Evolutionary conservation across 2,888 invertebrate genomes (phyloP), one percentile per base, ranked within the genome.

Genomic region (Amorpha juglandis): DNA sequence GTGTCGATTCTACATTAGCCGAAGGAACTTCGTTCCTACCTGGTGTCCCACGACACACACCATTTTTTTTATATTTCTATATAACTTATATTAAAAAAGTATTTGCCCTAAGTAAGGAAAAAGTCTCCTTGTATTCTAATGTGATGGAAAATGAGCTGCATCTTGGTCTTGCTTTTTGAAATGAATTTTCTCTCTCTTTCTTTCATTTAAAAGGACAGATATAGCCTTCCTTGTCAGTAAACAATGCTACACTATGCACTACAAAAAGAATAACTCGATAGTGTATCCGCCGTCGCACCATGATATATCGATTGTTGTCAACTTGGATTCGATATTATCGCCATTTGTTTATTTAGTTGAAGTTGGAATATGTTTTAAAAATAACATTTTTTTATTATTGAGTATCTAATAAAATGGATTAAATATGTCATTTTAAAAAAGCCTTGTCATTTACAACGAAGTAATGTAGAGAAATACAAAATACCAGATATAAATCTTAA

Each of bases 241-340:
- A 93, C 92, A 93, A 93, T 92, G 90, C 87, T 78, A 86, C 87
- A 89, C 88, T 89, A 85, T 86, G 86, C 86, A 86, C 83, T 83
- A 84, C 82, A 89, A 91, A 91, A 91, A 88, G 86, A 88, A 83
- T 76, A 87, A 83, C 80, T 75, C 68, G 65, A 77, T 86, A 88
- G 85, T 83, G 89, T 74, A 78, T 78, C 74, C 72, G 73, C 72
- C 71, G 66, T 74, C 76, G 75, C 67, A 80, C 77, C 71, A 71
- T 75, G 70, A 79, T 75, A 78, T 87, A 85, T 66, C 66, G 66
- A 66, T 81, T 79, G 70, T 73, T 71, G 71, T 71, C 70, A 74
- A 69, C 67, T 63, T 71, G 68, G 71, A 71, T 66, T 66, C 72
- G 69, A 66, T 74, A 72, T 72, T 70, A 77, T 78, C 69, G 73